Evolutionary conservation across 1,140 invertebrate genomes (phyloP).

Genomic region (Orussus abietinus): DNA sequence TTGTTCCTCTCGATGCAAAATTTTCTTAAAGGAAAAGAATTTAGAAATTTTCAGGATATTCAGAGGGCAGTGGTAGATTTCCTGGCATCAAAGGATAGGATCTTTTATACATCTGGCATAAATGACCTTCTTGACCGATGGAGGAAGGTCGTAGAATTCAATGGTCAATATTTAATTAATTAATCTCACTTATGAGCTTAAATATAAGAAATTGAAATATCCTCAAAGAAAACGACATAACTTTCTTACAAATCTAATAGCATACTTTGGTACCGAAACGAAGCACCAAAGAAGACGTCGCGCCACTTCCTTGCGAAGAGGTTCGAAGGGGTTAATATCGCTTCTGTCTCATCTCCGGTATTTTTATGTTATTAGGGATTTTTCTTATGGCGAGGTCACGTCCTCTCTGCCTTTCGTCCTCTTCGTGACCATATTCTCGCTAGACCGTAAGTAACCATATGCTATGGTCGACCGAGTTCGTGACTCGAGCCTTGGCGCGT

Average conservation of each 20-base stretch:
- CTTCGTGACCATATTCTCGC: no score
- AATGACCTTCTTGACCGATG: background rate
- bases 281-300: no score
- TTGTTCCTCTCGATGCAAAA: conserved; percentile 1
- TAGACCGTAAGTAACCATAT: no score
- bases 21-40: conserved; percentile 1
- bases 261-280: no score
- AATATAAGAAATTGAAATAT: conserved; percentile 1
- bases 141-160: background rate
- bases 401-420: no score
- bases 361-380: no score
- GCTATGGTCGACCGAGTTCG: no score
- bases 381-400: no score
- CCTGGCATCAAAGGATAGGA: background rate
- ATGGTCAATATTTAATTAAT: background rate
- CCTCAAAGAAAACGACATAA: conserved; percentile 1
- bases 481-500: no score
- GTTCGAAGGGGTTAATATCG: no score
- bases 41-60: background rate
- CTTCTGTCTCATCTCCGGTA: no score
- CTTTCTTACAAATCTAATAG: background rate
- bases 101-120: conserved; percentile 1
- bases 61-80: conserved; percentile 1
- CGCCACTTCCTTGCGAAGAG: no score
- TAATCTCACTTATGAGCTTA: background rate